phyloP scores from a whole-genome alignment of 2,797 vertebrate species.

The Eleutherodactylus coqui region DNA sequence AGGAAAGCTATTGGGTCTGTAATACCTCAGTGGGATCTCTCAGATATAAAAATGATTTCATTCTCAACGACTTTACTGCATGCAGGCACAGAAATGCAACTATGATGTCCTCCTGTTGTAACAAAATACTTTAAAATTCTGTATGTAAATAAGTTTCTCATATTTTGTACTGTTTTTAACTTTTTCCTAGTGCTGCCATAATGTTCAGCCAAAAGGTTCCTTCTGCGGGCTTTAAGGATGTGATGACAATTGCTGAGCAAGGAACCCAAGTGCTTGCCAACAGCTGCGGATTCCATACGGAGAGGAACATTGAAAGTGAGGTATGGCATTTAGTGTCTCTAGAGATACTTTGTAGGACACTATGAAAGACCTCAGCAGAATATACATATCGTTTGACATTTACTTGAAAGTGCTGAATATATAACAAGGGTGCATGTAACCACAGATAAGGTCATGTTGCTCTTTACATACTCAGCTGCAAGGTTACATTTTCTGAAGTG shows the following conservation, averaged over 20 bases:
- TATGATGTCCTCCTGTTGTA: neutral
- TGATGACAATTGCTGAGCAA: constrained; percentile 69
- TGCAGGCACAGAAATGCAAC: neutral
- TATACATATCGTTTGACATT: neutral
- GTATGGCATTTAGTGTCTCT: constrained; percentile 64
- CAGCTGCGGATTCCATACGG: constrained; percentile 71
- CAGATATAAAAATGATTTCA: neutral
- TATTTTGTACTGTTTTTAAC: neutral
- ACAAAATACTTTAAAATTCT: neutral
- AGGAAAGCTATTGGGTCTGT: too few species aligned
- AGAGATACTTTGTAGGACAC: neutral
- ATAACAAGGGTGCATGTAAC: too few species aligned
- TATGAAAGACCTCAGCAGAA: neutral
- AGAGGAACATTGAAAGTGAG: constrained; percentile 75
- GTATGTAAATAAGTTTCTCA: neutral
- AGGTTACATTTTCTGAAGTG: neutral
- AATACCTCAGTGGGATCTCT: neutral
- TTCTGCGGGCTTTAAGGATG: constrained; percentile 71
- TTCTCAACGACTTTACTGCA: neutral
- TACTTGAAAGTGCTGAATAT: neutral
- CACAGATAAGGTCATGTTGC: neutral
- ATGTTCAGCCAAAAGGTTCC: constrained; percentile 74
- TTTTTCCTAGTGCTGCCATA: constrained; percentile 71
- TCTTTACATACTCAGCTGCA: neutral
- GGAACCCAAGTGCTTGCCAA: constrained; percentile 71